Percentiles rank a stretch among this genome's conserved stretches.
phyloP scores from a whole-genome alignment of 2,797 vertebrate species.

The Myioborus melanocephalus region DNA sequence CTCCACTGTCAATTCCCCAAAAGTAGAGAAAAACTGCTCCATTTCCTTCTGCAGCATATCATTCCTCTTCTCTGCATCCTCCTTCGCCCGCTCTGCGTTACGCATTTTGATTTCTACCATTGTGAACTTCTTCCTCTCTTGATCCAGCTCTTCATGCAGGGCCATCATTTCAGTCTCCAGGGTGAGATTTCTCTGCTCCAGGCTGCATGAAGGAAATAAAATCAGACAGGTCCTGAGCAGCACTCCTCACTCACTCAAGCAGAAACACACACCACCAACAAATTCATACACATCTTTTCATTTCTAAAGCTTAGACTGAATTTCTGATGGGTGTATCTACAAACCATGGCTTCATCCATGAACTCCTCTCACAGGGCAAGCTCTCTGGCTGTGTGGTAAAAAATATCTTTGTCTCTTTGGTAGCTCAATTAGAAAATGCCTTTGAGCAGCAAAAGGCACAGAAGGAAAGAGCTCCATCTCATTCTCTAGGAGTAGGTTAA shows the following conservation, averaged over 20 bases:
- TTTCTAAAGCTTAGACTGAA: background rate
- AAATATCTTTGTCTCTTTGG: background rate
- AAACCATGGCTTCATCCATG: background rate
- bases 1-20: constrained; percentile 92
- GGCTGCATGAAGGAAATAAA: constrained; percentile 70
- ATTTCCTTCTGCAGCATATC: constrained; percentile 98
- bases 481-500: background rate
- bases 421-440: background rate
- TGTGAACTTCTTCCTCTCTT: constrained; percentile 97
- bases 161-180: constrained; percentile 92
- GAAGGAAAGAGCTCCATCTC: background rate
- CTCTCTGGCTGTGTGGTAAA: background rate
- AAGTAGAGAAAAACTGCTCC: constrained; percentile 99
- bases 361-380: background rate
- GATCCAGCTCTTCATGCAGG: constrained; percentile 93
- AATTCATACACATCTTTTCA: background rate
- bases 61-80: constrained; percentile 95
- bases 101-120: constrained; percentile 99
- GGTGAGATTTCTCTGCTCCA: constrained; percentile 92
- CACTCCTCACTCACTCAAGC: background rate
- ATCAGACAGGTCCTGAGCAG: constrained; percentile 15
- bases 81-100: constrained; percentile 95
- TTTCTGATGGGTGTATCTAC: background rate
- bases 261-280: background rate
- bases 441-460: background rate